phyloP scores from a whole-genome alignment of 1,140 invertebrate species.

The Coenobita brevimanus region DNA sequence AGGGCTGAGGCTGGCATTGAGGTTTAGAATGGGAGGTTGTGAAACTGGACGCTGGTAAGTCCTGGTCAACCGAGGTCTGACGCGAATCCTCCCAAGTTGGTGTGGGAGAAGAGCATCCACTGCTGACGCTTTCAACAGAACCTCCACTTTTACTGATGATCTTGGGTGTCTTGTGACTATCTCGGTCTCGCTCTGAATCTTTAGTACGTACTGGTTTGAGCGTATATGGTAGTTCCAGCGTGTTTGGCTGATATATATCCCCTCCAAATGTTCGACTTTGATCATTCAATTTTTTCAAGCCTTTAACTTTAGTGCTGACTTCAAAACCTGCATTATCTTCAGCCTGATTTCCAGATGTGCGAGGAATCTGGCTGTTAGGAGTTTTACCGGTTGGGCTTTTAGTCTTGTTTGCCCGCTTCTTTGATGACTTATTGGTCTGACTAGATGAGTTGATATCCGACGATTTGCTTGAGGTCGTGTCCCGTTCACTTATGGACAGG shows the following conservation, averaged over 20 bases:
- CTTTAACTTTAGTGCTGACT: constrained; percentile 74
- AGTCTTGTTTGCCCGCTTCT: constrained; percentile 11
- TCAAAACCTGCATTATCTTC: constrained; percentile 73
- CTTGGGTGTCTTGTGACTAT: constrained; percentile 25
- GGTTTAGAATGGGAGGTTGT: constrained; percentile 21
- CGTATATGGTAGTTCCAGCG: constrained; percentile 50
- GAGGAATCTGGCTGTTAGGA: constrained; percentile 56
- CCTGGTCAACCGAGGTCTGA: neutral
- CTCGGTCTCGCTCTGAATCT: constrained; percentile 48
- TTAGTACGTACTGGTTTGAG: constrained; percentile 19
- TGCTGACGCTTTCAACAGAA: constrained; percentile 27
- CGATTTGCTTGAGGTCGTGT: constrained; percentile 29
- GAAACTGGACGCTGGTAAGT: neutral
- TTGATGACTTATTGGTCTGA: neutral
- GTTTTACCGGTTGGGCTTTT: constrained; percentile 37
- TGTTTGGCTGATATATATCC: constrained; percentile 41
- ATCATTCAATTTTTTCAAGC: constrained; percentile 73
- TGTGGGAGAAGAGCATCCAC: constrained; percentile 28
- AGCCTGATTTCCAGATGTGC: constrained; percentile 17
- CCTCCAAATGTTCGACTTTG: constrained; percentile 28
- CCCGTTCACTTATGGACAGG: constrained; percentile 67
- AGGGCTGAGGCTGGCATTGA: constrained; percentile 40
- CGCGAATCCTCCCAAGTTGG: constrained; percentile 42
- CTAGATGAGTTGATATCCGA: constrained; percentile 27
- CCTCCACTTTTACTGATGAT: constrained; percentile 9